Percentiles rank a stretch among this genome's conserved stretches.
Conservation (phyloP, 2,797 vertebrate species). For the Hylomyscus alleni region DNA sequence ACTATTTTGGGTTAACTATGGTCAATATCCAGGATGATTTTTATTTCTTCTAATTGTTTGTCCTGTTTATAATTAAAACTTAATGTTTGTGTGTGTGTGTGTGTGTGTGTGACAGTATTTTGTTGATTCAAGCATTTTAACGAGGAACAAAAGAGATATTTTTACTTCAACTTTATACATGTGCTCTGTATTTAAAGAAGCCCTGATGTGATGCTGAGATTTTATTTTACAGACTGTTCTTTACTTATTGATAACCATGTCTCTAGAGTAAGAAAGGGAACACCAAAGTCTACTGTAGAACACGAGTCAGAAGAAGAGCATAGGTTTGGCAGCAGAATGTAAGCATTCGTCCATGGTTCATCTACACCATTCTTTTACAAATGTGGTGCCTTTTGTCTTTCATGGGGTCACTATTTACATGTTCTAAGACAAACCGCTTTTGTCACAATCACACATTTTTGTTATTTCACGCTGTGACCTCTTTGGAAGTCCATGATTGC, state of each 20-base stretch:
- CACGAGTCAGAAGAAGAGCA: neutral
- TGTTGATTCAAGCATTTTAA: constrained; percentile 32
- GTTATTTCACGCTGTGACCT: constrained; percentile 46
- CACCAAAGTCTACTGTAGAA: neutral
- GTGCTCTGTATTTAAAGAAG: neutral
- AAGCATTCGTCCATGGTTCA: constrained; percentile 2
- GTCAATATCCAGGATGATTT: constrained; percentile 52
- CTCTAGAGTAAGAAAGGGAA: constrained; percentile 32
- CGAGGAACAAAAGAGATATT: neutral
- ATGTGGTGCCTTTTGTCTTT: constrained; percentile 25
- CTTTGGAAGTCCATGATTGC: constrained; percentile 15
- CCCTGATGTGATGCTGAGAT: neutral
- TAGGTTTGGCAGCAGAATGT: neutral
- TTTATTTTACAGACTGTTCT: constrained; percentile 25
- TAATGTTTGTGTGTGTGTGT: no score
- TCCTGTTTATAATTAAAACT: constrained; percentile 37
- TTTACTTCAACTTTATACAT: constrained; percentile 28
- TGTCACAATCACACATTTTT: constrained; percentile 48
- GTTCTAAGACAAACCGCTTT: constrained; percentile 54
- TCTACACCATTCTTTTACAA: neutral
- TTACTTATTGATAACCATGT: neutral
- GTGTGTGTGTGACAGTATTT: constrained; percentile 38
- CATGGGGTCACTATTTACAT: constrained; percentile 34
- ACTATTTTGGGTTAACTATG: neutral
- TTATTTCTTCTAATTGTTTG: constrained; percentile 32